Conservation (phyloP, 2,888 invertebrate species). For the Nematopogon swammerdamellus region DNA sequence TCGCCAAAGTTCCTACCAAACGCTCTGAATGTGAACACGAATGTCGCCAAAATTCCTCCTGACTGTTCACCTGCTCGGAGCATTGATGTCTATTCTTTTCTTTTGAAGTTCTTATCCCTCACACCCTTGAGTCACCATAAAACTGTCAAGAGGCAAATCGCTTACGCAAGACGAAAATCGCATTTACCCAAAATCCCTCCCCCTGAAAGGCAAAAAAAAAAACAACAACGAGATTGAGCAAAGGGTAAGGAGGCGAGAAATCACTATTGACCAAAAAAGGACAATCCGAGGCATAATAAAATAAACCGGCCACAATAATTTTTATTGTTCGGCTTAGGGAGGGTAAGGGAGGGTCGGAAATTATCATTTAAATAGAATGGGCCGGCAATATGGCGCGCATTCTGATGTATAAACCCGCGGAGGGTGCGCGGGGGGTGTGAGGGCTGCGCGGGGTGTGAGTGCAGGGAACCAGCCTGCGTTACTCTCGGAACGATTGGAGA, state of each 20-base stretch:
- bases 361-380: slow-evolving; percentile 55
- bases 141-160: not conserved
- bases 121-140: not conserved
- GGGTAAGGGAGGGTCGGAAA: slow-evolving; percentile 35
- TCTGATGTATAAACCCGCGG: slow-evolving; percentile 10
- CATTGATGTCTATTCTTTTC: too few relatives aligned
- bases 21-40: too few relatives aligned
- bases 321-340: slow-evolving; percentile 29
- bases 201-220: too few relatives aligned
- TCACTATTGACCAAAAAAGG: slow-evolving; percentile 18
- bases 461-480: too few relatives aligned
- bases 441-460: slow-evolving; percentile 16
- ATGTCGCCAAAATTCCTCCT: too few relatives aligned
- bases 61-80: too few relatives aligned
- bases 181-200: slow-evolving; percentile 23
- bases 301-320: slow-evolving; percentile 50
- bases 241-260: slow-evolving; percentile 30
- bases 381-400: slow-evolving; percentile 46
- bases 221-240: slow-evolving; percentile 32
- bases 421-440: slow-evolving; percentile 13
- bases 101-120: too few relatives aligned
- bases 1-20: too few relatives aligned
- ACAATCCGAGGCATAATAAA: slow-evolving; percentile 29
- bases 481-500: too few relatives aligned
- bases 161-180: slow-evolving; percentile 5